phyloP scores from a whole-genome alignment of 2,888 invertebrate species.

The Agrypnus murinus region DNA sequence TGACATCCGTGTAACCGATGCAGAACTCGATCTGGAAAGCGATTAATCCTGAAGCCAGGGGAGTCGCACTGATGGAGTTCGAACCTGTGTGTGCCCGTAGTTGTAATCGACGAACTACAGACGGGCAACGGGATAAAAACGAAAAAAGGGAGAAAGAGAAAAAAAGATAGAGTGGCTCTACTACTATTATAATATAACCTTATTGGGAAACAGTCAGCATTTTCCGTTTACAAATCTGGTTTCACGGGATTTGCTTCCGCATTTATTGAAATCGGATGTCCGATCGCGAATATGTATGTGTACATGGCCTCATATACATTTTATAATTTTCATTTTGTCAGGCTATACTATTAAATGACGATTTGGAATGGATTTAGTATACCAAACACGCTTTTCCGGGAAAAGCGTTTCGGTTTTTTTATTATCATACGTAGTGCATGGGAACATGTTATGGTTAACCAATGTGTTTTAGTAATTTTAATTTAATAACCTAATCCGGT shows the following conservation, averaged over 20 bases:
- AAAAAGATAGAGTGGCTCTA: conserved; percentile 26
- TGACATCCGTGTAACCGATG: conserved; percentile 52
- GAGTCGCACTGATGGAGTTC: conserved; percentile 41
- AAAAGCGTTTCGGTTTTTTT: too few relatives aligned
- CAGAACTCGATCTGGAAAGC: conserved; percentile 52
- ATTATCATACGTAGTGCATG: too few relatives aligned
- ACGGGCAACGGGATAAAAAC: conserved; percentile 11
- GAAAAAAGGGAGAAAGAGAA: too few relatives aligned
- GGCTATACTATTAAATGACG: conserved; percentile 29
- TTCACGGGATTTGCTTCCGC: conserved; percentile 58
- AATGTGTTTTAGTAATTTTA: not conserved
- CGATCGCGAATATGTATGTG: conserved; percentile 40
- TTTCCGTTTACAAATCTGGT: conserved; percentile 59
- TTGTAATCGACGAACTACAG: conserved; percentile 19
- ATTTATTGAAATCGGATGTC: conserved; percentile 60
- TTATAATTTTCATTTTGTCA: conserved; percentile 43
- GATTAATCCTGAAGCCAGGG: conserved; percentile 48
- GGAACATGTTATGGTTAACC: conserved; percentile 7
- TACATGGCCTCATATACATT: conserved; percentile 36
- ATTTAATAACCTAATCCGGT: not conserved
- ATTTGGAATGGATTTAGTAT: conserved; percentile 24
- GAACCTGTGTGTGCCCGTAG: conserved; percentile 42
- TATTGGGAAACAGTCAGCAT: conserved; percentile 61
- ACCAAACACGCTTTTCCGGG: conserved; percentile 9
- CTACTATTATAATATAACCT: conserved; percentile 53